Conservation (phyloP, 2,113 vertebrate genomes). For the Phrynosoma platyrhinos region DNA sequence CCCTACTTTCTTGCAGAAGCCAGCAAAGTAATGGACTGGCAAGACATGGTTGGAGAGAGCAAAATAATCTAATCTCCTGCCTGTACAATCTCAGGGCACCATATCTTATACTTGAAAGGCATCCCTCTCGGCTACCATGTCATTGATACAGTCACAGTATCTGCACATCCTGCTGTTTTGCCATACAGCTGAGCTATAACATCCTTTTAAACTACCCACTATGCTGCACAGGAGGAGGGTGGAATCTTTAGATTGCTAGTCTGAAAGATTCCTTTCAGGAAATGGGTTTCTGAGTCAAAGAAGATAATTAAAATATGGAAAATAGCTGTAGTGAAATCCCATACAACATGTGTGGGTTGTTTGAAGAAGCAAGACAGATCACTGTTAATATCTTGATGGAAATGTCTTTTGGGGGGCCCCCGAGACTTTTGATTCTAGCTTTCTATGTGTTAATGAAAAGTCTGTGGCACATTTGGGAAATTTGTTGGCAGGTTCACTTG, state of each 20-base stretch:
- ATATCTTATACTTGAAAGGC: neutral
- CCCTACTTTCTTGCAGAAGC: neutral
- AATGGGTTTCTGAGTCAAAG: constrained; percentile 42
- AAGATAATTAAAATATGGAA: constrained; percentile 36
- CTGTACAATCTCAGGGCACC: neutral
- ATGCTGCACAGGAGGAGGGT: neutral
- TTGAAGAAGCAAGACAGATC: constrained; percentile 1
- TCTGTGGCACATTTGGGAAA: neutral
- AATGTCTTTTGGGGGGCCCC: constrained; percentile 6
- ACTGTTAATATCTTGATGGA: neutral
- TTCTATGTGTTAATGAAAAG: neutral
- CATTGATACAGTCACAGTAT: neutral
- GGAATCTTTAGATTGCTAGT: neutral
- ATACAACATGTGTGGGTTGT: constrained; percentile 12
- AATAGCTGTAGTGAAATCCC: constrained; percentile 44
- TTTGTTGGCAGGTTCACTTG: neutral
- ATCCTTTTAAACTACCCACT: constrained; percentile 20
- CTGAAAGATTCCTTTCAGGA: constrained; percentile 37
- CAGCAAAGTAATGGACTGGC: neutral
- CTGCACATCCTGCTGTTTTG: neutral
- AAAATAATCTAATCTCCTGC: neutral
- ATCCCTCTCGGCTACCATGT: constrained; percentile 19
- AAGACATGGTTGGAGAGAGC: neutral
- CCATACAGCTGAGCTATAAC: neutral
- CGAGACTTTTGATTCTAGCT: neutral